These are phyloP conservation scores for Pogonomyrmex californicus DNA, from an alignment of 1,140 invertebrate genomes.

Conservation along the genomic window DNA sequence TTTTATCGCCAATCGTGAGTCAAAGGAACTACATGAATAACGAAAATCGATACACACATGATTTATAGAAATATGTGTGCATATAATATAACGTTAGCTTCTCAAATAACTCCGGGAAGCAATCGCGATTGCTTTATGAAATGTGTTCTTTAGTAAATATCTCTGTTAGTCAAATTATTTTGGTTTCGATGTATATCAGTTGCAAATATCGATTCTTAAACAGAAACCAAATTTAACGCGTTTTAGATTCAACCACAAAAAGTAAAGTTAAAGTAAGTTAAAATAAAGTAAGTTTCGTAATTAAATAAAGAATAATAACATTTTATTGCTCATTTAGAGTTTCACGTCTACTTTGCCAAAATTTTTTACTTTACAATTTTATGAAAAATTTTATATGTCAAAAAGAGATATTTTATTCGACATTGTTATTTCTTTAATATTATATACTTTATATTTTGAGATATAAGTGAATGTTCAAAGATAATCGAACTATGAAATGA, in stretches of 20 bases:
- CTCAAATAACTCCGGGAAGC: not conserved
- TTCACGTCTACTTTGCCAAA: not conserved
- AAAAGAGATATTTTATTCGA: not conserved
- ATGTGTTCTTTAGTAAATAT: constrained; percentile 10
- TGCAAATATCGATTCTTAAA: not conserved
- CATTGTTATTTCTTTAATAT: not conserved
- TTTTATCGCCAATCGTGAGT: not conserved
- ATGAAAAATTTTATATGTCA: not conserved
- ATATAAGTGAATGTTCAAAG: not conserved
- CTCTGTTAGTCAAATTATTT: not conserved
- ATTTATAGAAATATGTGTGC: constrained; percentile 3
- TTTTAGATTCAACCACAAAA: not conserved
- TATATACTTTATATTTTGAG: not conserved
- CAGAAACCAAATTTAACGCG: not conserved
- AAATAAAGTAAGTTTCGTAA: not conserved
- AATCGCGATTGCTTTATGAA: not conserved
- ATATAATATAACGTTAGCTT: constrained; percentile 9
- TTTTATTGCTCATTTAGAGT: not conserved
- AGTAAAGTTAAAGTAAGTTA: not conserved
- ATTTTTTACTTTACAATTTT: not conserved
- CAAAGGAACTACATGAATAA: constrained; percentile 27
- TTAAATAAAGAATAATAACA: not conserved
- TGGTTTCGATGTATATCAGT: not conserved
- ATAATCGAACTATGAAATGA: not conserved
- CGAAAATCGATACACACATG: constrained; percentile 2